A percentile compares a stretch with the other conserved stretches of the same genome.
Evolutionary conservation across 2,888 invertebrate genomes (phyloP).

Genomic region (Cantharis rustica): DNA sequence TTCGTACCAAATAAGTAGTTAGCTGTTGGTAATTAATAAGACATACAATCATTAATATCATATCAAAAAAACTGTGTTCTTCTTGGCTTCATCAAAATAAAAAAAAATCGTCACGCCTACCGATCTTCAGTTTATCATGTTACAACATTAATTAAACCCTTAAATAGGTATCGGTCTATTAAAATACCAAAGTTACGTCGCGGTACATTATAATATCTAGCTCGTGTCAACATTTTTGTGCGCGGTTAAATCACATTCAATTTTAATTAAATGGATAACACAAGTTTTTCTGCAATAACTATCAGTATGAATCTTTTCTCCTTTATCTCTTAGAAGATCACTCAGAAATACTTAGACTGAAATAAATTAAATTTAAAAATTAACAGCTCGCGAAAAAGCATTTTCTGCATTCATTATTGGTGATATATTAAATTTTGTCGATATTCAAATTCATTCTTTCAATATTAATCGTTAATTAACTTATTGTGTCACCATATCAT

Average conservation of each 20-base stretch:
- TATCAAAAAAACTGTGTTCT: slow-evolving; percentile 33
- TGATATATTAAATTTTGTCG: too few relatives aligned
- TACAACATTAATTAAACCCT: slow-evolving; percentile 52
- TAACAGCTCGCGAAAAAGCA: too few relatives aligned
- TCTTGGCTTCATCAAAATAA: slow-evolving; percentile 34
- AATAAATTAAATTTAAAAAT: too few relatives aligned
- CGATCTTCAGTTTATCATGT: slow-evolving; percentile 48
- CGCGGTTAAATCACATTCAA: slow-evolving; percentile 25
- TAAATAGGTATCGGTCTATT: slow-evolving; percentile 51
- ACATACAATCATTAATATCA: slow-evolving; percentile 20
- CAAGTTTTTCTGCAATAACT: background rate
- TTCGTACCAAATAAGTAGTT: slow-evolving; percentile 27
- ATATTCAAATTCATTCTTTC: too few relatives aligned
- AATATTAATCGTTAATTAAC: too few relatives aligned
- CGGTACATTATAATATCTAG: slow-evolving; percentile 37
- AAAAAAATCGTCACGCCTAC: slow-evolving; percentile 43
- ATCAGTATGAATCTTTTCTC: background rate
- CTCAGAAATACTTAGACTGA: too few relatives aligned
- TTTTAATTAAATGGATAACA: background rate
- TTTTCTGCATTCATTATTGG: too few relatives aligned
- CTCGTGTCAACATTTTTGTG: slow-evolving; percentile 28
- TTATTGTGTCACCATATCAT: too few relatives aligned
- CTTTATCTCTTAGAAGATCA: too few relatives aligned
- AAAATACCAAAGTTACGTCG: slow-evolving; percentile 45
- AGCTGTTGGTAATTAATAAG: slow-evolving; percentile 26